Evolutionary conservation across 2,888 invertebrate species (phyloP).

Genomic region (Ormia ochracea): DNA sequence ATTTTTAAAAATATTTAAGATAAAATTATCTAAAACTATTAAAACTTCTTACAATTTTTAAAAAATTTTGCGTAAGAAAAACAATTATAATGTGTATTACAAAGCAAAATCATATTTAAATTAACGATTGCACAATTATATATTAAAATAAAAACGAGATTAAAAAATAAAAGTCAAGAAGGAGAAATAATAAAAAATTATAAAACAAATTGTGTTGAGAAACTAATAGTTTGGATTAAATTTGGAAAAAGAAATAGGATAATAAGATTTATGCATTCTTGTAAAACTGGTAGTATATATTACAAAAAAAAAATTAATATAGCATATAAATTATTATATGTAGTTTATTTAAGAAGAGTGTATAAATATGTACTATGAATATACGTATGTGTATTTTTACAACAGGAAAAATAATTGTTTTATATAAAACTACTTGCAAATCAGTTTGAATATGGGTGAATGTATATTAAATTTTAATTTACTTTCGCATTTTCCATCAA

Average conservation of each 20-base stretch:
- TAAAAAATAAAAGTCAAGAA: conserved; percentile 10
- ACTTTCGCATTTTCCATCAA: not conserved
- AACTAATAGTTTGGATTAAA: not conserved
- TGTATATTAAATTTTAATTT: conserved; percentile 10
- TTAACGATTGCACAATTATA: conserved; percentile 54
- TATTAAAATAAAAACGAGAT: conserved; percentile 34
- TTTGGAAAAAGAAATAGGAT: not conserved
- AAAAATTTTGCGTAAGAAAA: conserved; percentile 36
- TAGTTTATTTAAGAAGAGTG: conserved; percentile 10
- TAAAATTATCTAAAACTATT: not conserved
- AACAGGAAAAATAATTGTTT: conserved; percentile 24
- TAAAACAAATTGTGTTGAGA: not conserved
- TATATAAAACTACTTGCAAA: conserved; percentile 47
- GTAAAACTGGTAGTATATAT: not conserved
- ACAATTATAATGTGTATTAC: conserved; percentile 31
- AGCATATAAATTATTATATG: conserved; percentile 44
- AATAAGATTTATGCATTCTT: conserved; percentile 10
- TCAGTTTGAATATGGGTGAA: not conserved
- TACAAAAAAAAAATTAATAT: conserved; percentile 27
- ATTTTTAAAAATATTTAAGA: not conserved
- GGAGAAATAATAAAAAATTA: not conserved
- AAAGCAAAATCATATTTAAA: conserved; percentile 30
- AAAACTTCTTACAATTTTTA: conserved; percentile 34
- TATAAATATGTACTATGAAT: conserved; percentile 16
- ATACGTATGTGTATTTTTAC: conserved; percentile 16